These are phyloP conservation scores for Xylophagus ater DNA, from an alignment of 2,888 invertebrate genomes.

Conservation along the genomic window DNA sequence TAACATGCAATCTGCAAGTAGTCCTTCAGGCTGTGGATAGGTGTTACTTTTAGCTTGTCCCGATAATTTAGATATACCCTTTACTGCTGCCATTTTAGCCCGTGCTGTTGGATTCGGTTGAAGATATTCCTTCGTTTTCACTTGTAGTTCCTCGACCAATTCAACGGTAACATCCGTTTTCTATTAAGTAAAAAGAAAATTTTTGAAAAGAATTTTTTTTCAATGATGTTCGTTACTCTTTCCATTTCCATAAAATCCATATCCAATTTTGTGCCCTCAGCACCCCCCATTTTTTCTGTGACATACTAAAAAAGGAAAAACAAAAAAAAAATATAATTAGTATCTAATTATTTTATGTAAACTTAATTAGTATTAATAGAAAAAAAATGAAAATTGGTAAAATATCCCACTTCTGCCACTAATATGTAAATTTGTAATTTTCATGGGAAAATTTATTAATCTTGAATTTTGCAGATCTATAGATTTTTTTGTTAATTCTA, in stretches of 20 bases:
- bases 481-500: too few species aligned
- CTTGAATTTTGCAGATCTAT: too few species aligned
- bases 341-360: too few species aligned
- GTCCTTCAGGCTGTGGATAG: constrained; percentile 98
- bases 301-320: constrained; percentile 69
- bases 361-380: too few species aligned
- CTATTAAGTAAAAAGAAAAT: constrained; percentile 41
- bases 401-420: too few species aligned
- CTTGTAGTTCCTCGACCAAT: constrained; percentile 90
- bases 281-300: constrained; percentile 99
- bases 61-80: constrained; percentile 91
- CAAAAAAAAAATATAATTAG: background rate
- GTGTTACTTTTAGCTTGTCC: constrained; percentile 94
- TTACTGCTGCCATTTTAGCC: constrained; percentile 90
- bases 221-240: constrained; percentile 51
- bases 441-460: too few species aligned
- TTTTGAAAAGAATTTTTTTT: background rate
- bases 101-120: constrained; percentile 97
- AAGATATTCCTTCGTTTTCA: constrained; percentile 95
- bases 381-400: too few species aligned
- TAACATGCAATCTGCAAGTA: constrained; percentile 93
- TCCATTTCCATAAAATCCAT: constrained; percentile 99
- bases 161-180: constrained; percentile 98
- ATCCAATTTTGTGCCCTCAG: constrained; percentile 98
- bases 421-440: too few species aligned